Conservation (phyloP, 2,888 invertebrate genomes). For the Oxycera nigricornis region DNA sequence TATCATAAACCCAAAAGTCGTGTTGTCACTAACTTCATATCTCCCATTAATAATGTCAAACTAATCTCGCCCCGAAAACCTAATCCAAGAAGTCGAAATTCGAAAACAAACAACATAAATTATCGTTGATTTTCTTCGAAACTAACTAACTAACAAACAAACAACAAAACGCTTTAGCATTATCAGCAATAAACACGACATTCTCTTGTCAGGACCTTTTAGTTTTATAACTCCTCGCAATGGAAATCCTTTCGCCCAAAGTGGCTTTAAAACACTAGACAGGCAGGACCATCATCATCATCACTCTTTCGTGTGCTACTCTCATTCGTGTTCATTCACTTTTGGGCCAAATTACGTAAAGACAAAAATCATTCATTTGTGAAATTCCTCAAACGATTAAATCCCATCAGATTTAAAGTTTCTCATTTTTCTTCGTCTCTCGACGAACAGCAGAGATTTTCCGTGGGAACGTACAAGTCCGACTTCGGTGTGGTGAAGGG, state of each 20-base stretch:
- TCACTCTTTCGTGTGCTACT: neutral
- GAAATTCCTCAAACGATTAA: conserved; percentile 49
- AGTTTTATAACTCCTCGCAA: neutral
- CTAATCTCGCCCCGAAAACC: too few species aligned
- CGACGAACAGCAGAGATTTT: neutral
- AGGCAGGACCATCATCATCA: conserved; percentile 10
- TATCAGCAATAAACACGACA: conserved; percentile 29
- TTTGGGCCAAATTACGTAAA: conserved; percentile 22
- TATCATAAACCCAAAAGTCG: too few species aligned
- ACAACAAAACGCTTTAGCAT: conserved; percentile 2
- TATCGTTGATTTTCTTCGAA: neutral
- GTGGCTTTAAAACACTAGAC: neutral
- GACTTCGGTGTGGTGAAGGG: neutral
- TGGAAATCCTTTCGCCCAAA: conserved; percentile 3
- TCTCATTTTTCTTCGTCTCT: conserved; percentile 25
- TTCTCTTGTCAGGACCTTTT: neutral
- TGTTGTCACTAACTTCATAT: too few species aligned
- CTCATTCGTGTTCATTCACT: conserved; percentile 4
- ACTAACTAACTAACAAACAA: neutral
- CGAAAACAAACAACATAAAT: neutral
- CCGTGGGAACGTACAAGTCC: neutral
- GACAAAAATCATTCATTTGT: conserved; percentile 41
- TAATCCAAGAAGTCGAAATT: neutral
- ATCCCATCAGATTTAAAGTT: conserved; percentile 43
- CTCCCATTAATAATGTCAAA: too few species aligned